These are phyloP conservation scores for Formica exsecta DNA, from an alignment of 1,140 invertebrate species.

Conservation along the genomic window DNA sequence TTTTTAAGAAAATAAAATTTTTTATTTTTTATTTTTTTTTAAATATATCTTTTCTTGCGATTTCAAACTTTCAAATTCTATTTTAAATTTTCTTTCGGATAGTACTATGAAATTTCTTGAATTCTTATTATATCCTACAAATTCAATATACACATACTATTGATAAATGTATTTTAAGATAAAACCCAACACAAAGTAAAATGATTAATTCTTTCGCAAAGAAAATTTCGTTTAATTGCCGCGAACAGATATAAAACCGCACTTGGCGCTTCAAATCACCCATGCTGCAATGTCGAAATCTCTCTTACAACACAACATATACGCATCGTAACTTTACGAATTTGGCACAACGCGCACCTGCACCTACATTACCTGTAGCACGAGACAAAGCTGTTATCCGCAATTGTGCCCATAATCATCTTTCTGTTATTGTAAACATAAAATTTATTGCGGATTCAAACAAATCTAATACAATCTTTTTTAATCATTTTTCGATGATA, in stretches of 20 bases:
- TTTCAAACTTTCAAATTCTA: too few species aligned
- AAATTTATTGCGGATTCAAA: neutral
- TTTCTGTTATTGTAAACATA: neutral
- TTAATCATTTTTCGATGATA: neutral
- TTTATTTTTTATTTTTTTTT: too few species aligned
- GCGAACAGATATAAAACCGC: neutral
- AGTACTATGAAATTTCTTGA: neutral
- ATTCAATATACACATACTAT: neutral
- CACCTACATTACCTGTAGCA: neutral
- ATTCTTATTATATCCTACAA: neutral
- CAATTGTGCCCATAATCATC: conserved; percentile 33
- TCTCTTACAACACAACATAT: conserved; percentile 28
- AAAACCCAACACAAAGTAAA: neutral
- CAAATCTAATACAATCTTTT: neutral
- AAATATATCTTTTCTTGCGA: neutral
- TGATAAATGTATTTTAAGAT: neutral
- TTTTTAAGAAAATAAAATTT: too few species aligned
- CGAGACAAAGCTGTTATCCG: neutral
- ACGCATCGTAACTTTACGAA: conserved; percentile 1
- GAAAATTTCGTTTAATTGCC: neutral
- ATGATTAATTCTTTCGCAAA: neutral
- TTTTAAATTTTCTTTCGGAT: neutral
- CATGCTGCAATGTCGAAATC: conserved; percentile 36
- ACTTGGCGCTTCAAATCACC: neutral
- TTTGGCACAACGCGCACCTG: conserved; percentile 24